These are phyloP conservation scores for Holacanthus passer DNA, from an alignment of 2,113 vertebrate genomes.

Conservation along the genomic window DNA sequence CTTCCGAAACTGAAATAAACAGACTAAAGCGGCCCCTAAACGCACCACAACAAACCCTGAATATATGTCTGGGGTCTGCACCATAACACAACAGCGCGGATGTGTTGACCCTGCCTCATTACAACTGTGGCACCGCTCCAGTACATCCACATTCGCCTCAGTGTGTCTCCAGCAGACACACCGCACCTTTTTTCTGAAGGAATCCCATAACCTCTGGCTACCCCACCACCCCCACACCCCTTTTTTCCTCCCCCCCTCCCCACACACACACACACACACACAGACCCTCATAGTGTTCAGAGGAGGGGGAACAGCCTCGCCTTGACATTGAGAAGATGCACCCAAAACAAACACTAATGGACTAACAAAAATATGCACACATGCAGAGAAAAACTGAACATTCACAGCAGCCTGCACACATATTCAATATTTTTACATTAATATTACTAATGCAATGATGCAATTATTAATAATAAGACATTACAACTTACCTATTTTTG, in stretches of 20 bases:
- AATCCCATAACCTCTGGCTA: slow-evolving; percentile 52
- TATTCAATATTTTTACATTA: neutral
- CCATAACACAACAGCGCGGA: slow-evolving; percentile 7
- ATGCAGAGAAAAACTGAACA: neutral
- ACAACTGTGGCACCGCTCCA: slow-evolving; percentile 16
- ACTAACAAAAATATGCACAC: neutral
- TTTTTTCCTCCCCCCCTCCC: no score
- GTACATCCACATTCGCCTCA: slow-evolving; percentile 10
- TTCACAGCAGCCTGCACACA: neutral
- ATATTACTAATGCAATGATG: neutral
- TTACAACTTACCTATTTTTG: slow-evolving; percentile 50
- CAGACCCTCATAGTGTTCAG: neutral
- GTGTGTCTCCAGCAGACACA: neutral
- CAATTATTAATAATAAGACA: neutral
- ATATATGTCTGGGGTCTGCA: neutral
- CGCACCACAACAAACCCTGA: neutral
- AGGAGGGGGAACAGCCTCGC: slow-evolving; percentile 53
- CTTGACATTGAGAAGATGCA: slow-evolving; percentile 70
- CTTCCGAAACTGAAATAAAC: neutral
- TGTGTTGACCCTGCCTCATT: slow-evolving; percentile 34
- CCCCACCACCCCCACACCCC: neutral
- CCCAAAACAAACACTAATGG: slow-evolving; percentile 49
- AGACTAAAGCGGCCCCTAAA: neutral
- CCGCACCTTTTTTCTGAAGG: slow-evolving; percentile 45
- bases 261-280: neutral